phyloP scores from a whole-genome alignment of 2,888 invertebrate species.

The Syrista parreyssii region DNA sequence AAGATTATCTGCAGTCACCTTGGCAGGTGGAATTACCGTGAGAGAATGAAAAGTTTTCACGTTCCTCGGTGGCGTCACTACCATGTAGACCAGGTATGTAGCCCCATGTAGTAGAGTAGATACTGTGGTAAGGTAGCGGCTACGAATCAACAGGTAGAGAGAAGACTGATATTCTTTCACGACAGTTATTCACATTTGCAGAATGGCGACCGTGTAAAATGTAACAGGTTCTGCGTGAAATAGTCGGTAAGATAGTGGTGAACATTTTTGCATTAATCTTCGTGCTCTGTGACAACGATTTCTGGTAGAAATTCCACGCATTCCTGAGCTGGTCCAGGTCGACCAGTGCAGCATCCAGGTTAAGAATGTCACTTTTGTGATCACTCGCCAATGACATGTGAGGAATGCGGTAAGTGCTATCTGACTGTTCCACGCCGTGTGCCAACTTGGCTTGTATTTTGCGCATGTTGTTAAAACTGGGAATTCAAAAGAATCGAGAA shows the following conservation, averaged over 20 bases:
- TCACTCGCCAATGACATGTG: slow-evolving; percentile 55
- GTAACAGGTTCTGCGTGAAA: background rate
- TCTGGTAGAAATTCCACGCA: slow-evolving; percentile 28
- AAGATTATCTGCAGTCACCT: background rate
- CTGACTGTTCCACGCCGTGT: background rate
- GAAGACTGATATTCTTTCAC: background rate
- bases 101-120: slow-evolving; percentile 7
- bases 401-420: slow-evolving; percentile 55
- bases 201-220: background rate
- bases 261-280: background rate
- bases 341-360: slow-evolving; percentile 46
- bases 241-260: slow-evolving; percentile 4
- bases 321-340: slow-evolving; percentile 45
- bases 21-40: slow-evolving; percentile 21
- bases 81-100: slow-evolving; percentile 13
- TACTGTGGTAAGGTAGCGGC: slow-evolving; percentile 12
- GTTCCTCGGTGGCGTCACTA: slow-evolving; percentile 31
- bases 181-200: background rate
- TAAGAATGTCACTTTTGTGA: slow-evolving; percentile 52
- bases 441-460: background rate
- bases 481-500: too few species aligned
- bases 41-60: slow-evolving; percentile 15
- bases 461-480: background rate
- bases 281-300: background rate
- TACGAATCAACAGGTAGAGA: slow-evolving; percentile 32